These are phyloP conservation scores for Lepidochrysops patricia DNA, from an alignment of 2,888 invertebrate species.

Conservation along the genomic window DNA sequence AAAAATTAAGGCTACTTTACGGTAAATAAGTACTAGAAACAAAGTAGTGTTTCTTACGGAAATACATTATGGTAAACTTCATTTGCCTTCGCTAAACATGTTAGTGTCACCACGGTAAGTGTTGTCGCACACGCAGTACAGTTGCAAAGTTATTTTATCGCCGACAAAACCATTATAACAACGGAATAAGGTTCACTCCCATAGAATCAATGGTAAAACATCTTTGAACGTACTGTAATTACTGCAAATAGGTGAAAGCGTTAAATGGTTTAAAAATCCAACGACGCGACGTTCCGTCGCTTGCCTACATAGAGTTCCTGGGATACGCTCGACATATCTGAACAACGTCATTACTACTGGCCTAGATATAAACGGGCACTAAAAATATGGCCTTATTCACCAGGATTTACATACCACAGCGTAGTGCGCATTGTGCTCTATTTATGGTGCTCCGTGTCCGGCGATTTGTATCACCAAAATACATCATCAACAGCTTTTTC, in stretches of 20 bases:
- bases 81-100: not conserved
- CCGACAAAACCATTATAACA: no score
- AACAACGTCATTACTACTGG: slow-evolving; percentile 41
- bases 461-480: no score
- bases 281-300: slow-evolving; percentile 10
- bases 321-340: slow-evolving; percentile 31
- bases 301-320: slow-evolving; percentile 18
- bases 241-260: slow-evolving; percentile 13
- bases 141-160: no score
- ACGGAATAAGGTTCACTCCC: no score
- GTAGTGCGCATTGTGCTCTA: not conserved
- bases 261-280: slow-evolving; percentile 11
- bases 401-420: slow-evolving; percentile 17
- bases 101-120: not conserved
- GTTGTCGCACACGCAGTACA: not conserved
- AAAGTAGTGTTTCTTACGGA: not conserved
- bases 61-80: not conserved
- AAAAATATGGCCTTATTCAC: not conserved
- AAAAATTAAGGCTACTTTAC: not conserved
- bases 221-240: not conserved
- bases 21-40: not conserved
- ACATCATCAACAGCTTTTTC: no score
- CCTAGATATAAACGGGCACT: slow-evolving; percentile 35
- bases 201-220: not conserved
- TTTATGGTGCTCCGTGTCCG: not conserved